phyloP scores from a whole-genome alignment of 64 coral and sea anemone species.

The Montipora sp. region DNA sequence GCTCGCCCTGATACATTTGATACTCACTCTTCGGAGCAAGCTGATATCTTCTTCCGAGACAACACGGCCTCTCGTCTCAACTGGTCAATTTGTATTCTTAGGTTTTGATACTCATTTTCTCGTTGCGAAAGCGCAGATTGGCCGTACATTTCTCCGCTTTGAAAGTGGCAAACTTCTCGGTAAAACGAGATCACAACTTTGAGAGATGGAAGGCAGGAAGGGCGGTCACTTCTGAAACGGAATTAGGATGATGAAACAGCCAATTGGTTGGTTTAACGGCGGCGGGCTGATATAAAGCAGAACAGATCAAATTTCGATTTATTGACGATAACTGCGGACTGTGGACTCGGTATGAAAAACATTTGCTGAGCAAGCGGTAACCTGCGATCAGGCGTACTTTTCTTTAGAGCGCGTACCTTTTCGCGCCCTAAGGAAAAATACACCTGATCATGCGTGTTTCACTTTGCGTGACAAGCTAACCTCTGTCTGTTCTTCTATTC shows the following conservation, averaged over 20 bases:
- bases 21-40: slow-evolving; percentile 41
- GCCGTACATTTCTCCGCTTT: slow-evolving; percentile 10
- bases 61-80: slow-evolving; percentile 6
- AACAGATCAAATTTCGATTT: background rate
- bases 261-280: background rate
- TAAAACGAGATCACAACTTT: too few species aligned
- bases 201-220: background rate
- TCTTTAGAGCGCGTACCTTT: too few species aligned
- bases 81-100: slow-evolving; percentile 39
- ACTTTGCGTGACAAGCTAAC: too few species aligned
- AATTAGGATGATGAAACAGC: background rate
- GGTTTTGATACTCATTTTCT: slow-evolving; percentile 38
- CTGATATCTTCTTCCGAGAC: slow-evolving; percentile 38
- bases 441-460: too few species aligned
- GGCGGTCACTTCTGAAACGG: background rate
- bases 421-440: too few species aligned
- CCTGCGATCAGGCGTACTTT: too few species aligned
- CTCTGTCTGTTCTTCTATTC: too few species aligned
- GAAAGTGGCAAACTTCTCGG: background rate
- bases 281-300: background rate
- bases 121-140: slow-evolving; percentile 42
- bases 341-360: too few species aligned
- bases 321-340: background rate
- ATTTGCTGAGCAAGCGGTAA: too few species aligned
- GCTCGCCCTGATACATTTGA: background rate